Evolutionary conservation across 2,113 vertebrate genomes (phyloP).

Genomic region (Apaloderma vittatum): DNA sequence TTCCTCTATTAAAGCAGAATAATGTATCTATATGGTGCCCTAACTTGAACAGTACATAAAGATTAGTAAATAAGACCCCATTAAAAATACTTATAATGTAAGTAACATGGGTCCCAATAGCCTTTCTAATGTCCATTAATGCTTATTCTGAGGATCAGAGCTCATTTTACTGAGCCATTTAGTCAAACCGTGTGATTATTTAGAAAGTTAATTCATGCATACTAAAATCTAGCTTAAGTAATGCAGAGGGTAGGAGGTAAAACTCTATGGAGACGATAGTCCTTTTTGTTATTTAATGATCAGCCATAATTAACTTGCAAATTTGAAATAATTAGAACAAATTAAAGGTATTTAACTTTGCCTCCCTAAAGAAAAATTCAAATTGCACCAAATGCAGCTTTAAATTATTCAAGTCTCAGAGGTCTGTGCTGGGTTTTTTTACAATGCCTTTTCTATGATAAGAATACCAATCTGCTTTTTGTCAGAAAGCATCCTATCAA

Average conservation of each 20-base stretch:
- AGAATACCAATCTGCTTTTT: conserved; percentile 87
- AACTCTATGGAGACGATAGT: conserved; percentile 86
- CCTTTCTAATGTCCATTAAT: conserved; percentile 88
- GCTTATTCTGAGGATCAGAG: conserved; percentile 86
- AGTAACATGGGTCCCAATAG: conserved; percentile 85
- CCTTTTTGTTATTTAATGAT: conserved; percentile 91
- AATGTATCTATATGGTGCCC: conserved; percentile 78
- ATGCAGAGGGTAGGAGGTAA: conserved; percentile 88
- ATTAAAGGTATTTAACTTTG: conserved; percentile 93
- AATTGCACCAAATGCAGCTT: conserved; percentile 89
- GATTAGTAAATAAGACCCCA: conserved; percentile 86
- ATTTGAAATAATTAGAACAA: conserved; percentile 92
- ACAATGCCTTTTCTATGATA: conserved; percentile 85
- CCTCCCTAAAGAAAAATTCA: conserved; percentile 91
- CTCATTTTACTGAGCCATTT: conserved; percentile 88
- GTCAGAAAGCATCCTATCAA: conserved; percentile 85
- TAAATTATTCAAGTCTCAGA: conserved; percentile 91
- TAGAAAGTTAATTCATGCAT: conserved; percentile 90
- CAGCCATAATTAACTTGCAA: conserved; percentile 91
- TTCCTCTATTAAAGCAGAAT: conserved; percentile 75
- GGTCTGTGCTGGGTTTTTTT: conserved; percentile 81
- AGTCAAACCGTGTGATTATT: conserved; percentile 88
- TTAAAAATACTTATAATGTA: conserved; percentile 86
- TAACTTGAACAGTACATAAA: conserved; percentile 83
- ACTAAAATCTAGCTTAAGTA: conserved; percentile 88